Evolutionary conservation across 2,888 invertebrate genomes (phyloP), one percentile per base, ranked within the genome.

Genomic region (Meiosimyza decipiens): DNA sequence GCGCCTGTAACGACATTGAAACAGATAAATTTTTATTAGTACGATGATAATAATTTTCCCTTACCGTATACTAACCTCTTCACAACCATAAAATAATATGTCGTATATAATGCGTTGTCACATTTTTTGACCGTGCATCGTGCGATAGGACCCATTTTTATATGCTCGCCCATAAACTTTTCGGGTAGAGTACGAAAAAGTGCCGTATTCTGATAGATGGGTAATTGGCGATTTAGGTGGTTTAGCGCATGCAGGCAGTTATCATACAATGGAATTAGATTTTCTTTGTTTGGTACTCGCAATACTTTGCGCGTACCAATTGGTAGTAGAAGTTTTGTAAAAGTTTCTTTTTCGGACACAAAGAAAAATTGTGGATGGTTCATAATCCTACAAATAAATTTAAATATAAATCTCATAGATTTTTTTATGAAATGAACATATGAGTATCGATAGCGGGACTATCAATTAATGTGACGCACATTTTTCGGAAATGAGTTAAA

Each of bases 51-150:
- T 51, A 51, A 16, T 51, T 22, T 54, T 65, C 51, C 15, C 9
- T 72, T 22, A 16, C 16, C 33, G 40, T 51, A 15, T 69, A 59
- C 71, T 73, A 71, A 86, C 86, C 86, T 82, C 71, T 86, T 87
- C 33, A 86, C 84, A 15, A 85, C 80, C 82, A 85, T 82, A 75
- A 87, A 85, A 78, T 86, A 86, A 75, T 85, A 87, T 13, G 85
- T 80, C 13, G 86, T 84, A 74, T 85, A 86, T 57, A 87, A 73
- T 16, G 82, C 82, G 66, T 83, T 80, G 33, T 82, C 81, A 67
- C 87, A 87, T 71, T 80, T 81, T 73, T 79, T 78, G 18, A 80
- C 76, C 11, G 86, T 82, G 77, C 87, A 87, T n/a, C 84, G 79
- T n/a, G 83, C 85, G 13, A 80, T 82, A 69, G 87, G 82, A 12